These are phyloP conservation scores for Samia ricini DNA, from an alignment of 1,140 invertebrate genomes.

Conservation along the genomic window DNA sequence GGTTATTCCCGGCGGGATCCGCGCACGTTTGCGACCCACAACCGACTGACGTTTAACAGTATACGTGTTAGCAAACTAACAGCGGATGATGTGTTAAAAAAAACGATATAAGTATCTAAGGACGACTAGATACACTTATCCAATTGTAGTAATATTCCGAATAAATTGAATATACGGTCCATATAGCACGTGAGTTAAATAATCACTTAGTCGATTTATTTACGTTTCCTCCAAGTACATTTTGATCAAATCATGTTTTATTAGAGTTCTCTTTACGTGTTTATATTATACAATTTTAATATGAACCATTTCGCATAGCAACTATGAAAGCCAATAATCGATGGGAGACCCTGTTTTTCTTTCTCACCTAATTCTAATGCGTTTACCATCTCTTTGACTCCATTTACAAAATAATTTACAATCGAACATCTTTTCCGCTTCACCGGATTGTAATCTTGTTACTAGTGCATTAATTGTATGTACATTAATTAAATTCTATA, in stretches of 20 bases:
- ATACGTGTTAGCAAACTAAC: slow-evolving; percentile 29
- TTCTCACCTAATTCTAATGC: no score
- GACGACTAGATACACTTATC: slow-evolving; percentile 37
- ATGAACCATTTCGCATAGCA: no score
- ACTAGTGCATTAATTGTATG: no score
- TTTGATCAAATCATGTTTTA: neutral
- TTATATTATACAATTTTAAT: no score
- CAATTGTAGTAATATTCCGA: slow-evolving; percentile 51
- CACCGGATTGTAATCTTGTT: no score
- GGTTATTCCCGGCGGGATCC: slow-evolving; percentile 42
- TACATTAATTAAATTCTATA: no score
- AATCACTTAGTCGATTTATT: neutral
- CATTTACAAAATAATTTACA: no score
- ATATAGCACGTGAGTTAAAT: slow-evolving; percentile 9
- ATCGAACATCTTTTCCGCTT: no score
- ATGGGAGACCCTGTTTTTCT: no score
- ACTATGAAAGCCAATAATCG: no score
- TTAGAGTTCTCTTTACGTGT: neutral
- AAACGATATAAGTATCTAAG: neutral
- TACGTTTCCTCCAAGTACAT: neutral
- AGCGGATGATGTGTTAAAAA: neutral
- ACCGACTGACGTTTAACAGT: slow-evolving; percentile 37
- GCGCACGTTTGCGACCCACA: slow-evolving; percentile 27
- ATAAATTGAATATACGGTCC: slow-evolving; percentile 42
- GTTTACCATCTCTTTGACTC: no score